These are phyloP conservation scores for Aphrocallistes beatrix DNA, from an alignment of 37 sponge, comb jelly and placozoan species.

Conservation along the genomic window DNA sequence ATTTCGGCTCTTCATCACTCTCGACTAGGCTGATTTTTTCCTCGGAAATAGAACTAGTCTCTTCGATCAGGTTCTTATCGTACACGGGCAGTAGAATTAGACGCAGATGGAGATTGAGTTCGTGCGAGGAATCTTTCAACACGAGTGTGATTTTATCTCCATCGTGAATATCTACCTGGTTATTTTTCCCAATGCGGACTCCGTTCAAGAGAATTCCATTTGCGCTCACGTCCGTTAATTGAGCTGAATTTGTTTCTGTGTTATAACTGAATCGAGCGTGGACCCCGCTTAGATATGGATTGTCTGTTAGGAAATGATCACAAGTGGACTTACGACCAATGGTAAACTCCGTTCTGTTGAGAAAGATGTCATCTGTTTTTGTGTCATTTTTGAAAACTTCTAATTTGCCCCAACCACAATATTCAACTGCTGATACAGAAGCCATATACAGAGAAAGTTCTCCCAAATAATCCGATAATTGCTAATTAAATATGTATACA, in stretches of 20 bases:
- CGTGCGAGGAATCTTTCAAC: neutral
- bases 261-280: neutral
- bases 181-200: neutral
- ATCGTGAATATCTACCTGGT: neutral
- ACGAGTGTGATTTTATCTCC: neutral
- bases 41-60: too few relatives aligned
- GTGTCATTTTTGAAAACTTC: neutral
- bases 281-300: neutral
- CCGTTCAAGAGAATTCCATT: neutral
- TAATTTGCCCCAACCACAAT: neutral
- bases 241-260: neutral
- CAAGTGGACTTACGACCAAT: conserved; percentile 9
- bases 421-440: too few relatives aligned
- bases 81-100: neutral
- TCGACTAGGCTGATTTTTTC: too few relatives aligned
- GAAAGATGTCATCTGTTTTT: neutral
- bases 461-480: too few relatives aligned
- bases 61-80: too few relatives aligned
- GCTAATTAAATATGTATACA: too few relatives aligned
- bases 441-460: too few relatives aligned
- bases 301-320: neutral
- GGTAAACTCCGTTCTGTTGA: neutral
- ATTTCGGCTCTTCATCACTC: neutral
- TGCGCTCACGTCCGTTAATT: neutral
- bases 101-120: neutral